Percentiles rank a stretch among this genome's conserved stretches.
These are phyloP conservation scores for Chelonoidis abingdonii DNA, from an alignment of 2,113 vertebrate genomes.

Conservation along the genomic window DNA sequence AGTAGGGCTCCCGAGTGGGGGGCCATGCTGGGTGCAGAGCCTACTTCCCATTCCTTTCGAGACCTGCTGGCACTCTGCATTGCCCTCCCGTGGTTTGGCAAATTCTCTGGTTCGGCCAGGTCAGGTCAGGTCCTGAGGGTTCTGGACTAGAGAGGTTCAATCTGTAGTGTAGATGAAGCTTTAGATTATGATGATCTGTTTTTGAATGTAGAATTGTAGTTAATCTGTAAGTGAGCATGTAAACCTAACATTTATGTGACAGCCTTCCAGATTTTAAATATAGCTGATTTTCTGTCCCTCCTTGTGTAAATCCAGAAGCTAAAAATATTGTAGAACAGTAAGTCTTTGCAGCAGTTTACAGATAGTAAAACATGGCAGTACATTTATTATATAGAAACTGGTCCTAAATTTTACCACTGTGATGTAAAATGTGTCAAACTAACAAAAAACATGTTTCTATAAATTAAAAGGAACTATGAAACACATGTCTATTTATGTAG, in stretches of 20 bases:
- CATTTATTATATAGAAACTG: not conserved
- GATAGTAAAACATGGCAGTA: not conserved
- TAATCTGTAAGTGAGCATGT: conserved; percentile 20
- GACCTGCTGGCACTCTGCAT: too few species aligned
- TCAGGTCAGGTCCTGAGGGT: too few species aligned
- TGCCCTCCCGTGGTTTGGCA: too few species aligned
- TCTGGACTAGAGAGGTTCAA: too few species aligned
- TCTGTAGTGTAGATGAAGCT: too few species aligned
- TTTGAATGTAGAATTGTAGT: not conserved
- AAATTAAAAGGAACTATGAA: not conserved
- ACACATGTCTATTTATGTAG: not conserved
- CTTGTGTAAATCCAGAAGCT: conserved; percentile 17
- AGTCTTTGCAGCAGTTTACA: not conserved
- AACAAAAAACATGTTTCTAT: not conserved
- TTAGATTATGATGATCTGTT: conserved; percentile 31
- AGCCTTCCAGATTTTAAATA: conserved; percentile 10
- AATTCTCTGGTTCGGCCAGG: too few species aligned
- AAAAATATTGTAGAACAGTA: not conserved
- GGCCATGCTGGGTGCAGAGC: too few species aligned
- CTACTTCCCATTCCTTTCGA: too few species aligned
- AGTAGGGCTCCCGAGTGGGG: too few species aligned
- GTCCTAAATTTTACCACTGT: not conserved
- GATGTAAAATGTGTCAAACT: not conserved
- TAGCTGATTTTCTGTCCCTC: conserved; percentile 28
- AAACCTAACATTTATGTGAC: not conserved